Conservation (phyloP, 2,113 vertebrate genomes). For the Cricetomys ansorgei region DNA sequence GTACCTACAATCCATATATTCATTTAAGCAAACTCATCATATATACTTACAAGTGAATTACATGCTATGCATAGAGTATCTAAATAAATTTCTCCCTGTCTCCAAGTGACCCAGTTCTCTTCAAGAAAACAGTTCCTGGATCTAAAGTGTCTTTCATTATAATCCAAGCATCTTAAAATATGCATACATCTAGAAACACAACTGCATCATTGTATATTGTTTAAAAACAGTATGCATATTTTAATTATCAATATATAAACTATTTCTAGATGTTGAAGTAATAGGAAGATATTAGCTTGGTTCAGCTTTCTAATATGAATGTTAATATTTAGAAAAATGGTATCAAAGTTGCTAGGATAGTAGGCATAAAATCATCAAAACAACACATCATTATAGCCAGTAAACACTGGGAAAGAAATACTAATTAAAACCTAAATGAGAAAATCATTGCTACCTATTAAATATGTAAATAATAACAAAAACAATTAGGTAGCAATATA, state of each 20-base stretch:
- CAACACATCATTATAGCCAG: not conserved
- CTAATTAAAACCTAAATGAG: conserved; percentile 5
- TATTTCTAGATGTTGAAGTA: not conserved
- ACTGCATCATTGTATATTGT: not conserved
- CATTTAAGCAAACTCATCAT: not conserved
- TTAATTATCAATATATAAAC: not conserved
- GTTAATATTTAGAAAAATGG: conserved; percentile 9
- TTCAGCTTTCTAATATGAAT: conserved; percentile 42
- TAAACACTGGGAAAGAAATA: conserved; percentile 29
- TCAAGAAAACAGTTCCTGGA: not conserved
- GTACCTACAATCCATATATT: not conserved
- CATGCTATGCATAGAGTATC: not conserved
- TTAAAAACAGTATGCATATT: not conserved
- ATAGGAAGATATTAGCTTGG: not conserved
- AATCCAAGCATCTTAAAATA: not conserved
- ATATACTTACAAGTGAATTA: not conserved
- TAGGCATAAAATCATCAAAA: not conserved
- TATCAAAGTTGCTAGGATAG: not conserved
- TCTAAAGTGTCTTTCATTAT: not conserved
- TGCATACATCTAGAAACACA: not conserved
- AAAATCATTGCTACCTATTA: conserved; percentile 1
- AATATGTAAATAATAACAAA: not conserved
- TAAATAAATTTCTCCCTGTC: not conserved
- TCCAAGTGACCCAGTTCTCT: not conserved
- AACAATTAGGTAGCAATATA: not conserved